Conservation (phyloP, 2,113 vertebrate genomes). For the Leucopsar rothschildi region DNA sequence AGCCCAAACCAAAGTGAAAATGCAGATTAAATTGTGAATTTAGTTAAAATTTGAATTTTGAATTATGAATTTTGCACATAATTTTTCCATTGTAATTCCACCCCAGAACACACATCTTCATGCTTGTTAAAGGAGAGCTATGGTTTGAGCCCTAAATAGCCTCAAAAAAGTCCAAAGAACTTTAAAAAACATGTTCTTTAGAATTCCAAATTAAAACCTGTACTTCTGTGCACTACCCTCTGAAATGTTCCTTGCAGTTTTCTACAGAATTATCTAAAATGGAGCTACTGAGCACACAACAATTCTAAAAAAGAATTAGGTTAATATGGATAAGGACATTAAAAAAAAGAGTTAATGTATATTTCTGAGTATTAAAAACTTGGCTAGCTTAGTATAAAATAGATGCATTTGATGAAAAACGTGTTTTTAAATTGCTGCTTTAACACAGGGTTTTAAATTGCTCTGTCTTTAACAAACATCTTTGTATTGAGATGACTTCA, state of each 20-base stretch:
- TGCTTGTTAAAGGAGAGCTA: not conserved
- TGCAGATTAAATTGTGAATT: not conserved
- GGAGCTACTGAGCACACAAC: not conserved
- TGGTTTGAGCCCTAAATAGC: not conserved
- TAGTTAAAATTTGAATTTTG: not conserved
- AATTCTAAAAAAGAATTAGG: not conserved
- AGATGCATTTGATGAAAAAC: not conserved
- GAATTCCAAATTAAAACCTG: not conserved
- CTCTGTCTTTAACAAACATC: not conserved
- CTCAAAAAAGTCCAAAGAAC: not conserved
- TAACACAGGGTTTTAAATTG: not conserved
- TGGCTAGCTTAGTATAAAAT: not conserved
- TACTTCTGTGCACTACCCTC: not conserved
- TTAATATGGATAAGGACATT: not conserved
- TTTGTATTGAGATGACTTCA: not conserved
- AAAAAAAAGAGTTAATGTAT: not conserved
- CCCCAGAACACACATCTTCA: not conserved
- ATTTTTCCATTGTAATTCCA: not conserved
- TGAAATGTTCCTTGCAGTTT: not conserved
- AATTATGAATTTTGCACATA: not conserved
- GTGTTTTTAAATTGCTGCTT: not conserved
- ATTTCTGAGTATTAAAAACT: not conserved
- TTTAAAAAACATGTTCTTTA: not conserved
- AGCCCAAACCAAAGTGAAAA: not conserved
- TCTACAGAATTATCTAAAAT: not conserved